Evolutionary conservation across 2,113 vertebrate species (phyloP), one percentile per base, ranked within the genome.

Genomic region (Otolemur garnettii): DNA sequence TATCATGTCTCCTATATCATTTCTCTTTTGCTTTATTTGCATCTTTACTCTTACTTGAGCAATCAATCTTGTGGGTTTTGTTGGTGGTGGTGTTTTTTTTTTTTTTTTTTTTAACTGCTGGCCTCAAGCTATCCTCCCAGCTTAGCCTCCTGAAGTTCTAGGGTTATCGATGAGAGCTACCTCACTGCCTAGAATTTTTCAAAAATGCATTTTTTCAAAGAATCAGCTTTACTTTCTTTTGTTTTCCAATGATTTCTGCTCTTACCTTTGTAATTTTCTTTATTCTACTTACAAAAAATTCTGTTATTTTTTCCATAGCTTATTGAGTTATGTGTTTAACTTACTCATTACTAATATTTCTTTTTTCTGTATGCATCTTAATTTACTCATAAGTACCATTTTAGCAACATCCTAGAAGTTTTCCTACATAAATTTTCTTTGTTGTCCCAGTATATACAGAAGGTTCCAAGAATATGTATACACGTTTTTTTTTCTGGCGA

Each of bases 271-370:
- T 77, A 66, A 88, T 77, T 87, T 78, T 18, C 28, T 87, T 74
- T 80, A 18, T 64, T 88, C n/a, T 94, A 86, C 42, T 90, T 38
- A 21, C 1, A 78, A 62, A 78, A 59, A 55, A 33, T 7, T 45
- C 35, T 60, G 53, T 38, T 53, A 2, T 88, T 91, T 21, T 71
- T 80, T 75, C 15, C 42, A 30, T 35, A 80, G 62, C 28, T 94
- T 22, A 28, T 24, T 96, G 33, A 86, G 33, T 77, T 94, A 86
- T 88, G 64, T 92, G 10, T 87, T 71, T 95, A 78, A 62, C 26
- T 69, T 78, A 55, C 21, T 75, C 42, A 30, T 59, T 81, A 72
- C 18, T 7, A 57, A 0, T 66, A 4, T 68, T 81, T 17, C 3
- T 68, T 81, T 22, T 66, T 90, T 87, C 69, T 59, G 0, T 55